Conservation (phyloP, 2,113 vertebrate species). For the Diadophis punctatus region DNA sequence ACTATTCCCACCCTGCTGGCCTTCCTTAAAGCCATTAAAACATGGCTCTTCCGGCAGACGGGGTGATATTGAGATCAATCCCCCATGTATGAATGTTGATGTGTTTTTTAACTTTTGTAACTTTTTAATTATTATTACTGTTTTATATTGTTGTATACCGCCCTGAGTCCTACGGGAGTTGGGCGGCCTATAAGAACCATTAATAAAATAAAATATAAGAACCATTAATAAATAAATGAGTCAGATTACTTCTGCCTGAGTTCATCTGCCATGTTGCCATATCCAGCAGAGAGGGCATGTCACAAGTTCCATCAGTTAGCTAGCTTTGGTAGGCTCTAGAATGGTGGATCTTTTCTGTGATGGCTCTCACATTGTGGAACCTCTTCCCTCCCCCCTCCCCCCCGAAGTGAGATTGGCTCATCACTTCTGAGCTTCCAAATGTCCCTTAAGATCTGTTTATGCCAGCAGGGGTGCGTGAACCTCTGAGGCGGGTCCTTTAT, state of each 20-base stretch:
- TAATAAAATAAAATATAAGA: no score
- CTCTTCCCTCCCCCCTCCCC: accelerated
- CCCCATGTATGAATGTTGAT: no score
- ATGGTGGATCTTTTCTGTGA: neutral
- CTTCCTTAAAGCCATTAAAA: no score
- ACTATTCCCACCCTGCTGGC: no score
- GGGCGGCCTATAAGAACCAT: no score
- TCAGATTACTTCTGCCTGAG: neutral
- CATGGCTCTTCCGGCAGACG: no score
- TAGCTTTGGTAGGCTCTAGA: neutral
- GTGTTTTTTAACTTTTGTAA: no score
- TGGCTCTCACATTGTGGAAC: neutral
- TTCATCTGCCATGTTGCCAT: neutral
- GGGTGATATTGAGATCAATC: no score
- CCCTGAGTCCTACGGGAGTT: no score
- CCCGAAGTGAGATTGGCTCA: neutral
- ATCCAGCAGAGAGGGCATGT: neutral
- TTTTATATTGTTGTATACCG: no score
- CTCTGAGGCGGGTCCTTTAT: neutral
- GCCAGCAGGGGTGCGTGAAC: neutral
- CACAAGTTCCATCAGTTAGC: neutral
- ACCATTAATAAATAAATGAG: no score
- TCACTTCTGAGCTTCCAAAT: neutral
- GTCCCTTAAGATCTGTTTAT: neutral
- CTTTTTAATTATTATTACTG: no score